Evolutionary conservation across 2,113 vertebrate genomes (phyloP).

Genomic region (Fulmarus glacialis): DNA sequence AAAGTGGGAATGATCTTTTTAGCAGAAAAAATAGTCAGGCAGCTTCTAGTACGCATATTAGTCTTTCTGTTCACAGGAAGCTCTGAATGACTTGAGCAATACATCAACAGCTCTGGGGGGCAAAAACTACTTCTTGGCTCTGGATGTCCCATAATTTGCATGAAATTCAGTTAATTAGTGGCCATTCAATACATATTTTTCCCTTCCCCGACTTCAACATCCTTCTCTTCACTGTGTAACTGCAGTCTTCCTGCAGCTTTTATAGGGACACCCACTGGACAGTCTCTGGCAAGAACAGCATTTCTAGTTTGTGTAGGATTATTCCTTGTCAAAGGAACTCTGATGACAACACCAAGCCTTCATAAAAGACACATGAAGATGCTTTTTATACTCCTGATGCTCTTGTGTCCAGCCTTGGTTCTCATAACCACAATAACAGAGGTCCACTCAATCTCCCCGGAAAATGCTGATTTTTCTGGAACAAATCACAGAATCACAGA

Average conservation of each 20-base stretch:
- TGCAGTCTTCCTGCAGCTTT: too few species aligned
- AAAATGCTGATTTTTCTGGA: background rate
- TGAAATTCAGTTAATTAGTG: background rate
- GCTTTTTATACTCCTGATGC: background rate
- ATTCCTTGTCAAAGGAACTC: background rate
- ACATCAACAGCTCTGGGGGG: background rate
- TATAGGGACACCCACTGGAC: background rate
- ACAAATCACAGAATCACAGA: background rate
- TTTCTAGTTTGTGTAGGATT: background rate
- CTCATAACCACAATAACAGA: background rate
- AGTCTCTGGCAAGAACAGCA: background rate
- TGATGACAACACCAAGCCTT: background rate
- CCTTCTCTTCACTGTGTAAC: background rate
- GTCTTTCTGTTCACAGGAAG: background rate
- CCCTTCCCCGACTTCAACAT: background rate
- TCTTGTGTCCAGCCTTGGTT: background rate
- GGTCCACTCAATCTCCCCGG: background rate
- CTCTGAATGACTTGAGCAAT: background rate
- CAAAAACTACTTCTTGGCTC: background rate
- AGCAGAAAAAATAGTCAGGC: background rate
- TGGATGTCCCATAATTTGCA: background rate
- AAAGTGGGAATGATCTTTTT: background rate
- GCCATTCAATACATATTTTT: background rate
- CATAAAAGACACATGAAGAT: background rate
- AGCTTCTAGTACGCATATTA: background rate